Conservation (phyloP, 2,797 vertebrate species). For the Liparis tanakae region DNA sequence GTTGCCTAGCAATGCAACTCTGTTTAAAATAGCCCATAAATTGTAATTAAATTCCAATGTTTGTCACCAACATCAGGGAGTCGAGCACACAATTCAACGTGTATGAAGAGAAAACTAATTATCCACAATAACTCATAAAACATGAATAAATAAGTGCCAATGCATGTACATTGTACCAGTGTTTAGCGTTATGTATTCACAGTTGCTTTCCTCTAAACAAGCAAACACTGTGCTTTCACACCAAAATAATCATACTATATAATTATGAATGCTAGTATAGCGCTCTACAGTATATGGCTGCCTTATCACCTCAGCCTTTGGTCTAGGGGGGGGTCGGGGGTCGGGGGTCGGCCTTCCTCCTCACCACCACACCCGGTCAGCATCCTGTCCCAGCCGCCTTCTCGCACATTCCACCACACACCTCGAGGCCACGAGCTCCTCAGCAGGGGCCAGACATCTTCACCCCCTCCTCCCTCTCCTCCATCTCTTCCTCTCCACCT, state of each 20-base stretch:
- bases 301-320: conserved; percentile 16
- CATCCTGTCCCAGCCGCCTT: conserved; percentile 48
- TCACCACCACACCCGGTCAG: conserved; percentile 49
- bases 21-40: not conserved
- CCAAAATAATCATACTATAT: not conserved
- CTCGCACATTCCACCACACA: conserved; percentile 52
- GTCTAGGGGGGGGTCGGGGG: conserved; percentile 2
- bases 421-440: conserved; percentile 31
- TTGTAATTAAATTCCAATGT: not conserved
- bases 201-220: not conserved
- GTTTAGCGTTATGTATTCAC: not conserved
- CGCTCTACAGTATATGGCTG: not conserved
- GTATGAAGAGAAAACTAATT: not conserved
- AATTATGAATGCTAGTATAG: conserved; percentile 1
- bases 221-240: not conserved
- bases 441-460: conserved; percentile 34
- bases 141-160: not conserved
- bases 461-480: conserved; percentile 2
- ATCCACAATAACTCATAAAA: not conserved
- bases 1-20: too few species aligned
- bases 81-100: not conserved
- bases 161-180: not conserved
- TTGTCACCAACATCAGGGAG: not conserved
- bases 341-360: conserved; percentile 42
- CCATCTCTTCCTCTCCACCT: not conserved